Evolutionary conservation across 2,113 vertebrate genomes (phyloP), one percentile per base, ranked within the genome.

Genomic region (Stegastes partitus): DNA sequence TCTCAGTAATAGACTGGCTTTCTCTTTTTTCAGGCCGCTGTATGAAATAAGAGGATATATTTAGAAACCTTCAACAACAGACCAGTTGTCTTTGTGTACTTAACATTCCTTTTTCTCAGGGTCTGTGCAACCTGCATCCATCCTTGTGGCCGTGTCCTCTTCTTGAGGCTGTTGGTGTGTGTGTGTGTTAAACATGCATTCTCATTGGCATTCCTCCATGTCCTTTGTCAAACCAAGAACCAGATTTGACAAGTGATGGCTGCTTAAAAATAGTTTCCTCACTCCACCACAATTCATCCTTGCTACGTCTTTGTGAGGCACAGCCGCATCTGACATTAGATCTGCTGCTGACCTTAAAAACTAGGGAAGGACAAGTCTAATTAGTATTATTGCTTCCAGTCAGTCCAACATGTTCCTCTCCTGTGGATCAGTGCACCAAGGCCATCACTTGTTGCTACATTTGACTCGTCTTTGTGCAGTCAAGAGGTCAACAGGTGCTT

Each of bases 401-500:
- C 53, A n/a, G 49, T 55, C 47, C 42, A 42, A 9, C 23, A n/a
- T 50, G 23, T 45, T 67, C 49, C 56, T 42, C 67, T 50, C 37
- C 39, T 58, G 75, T 47, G 49, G 62, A 63, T 66, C 59, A 55
- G 61, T 47, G 15, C 21, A 15, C 42, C 0, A 4, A 68, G 31
- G 58, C 56, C 73, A 22, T 56, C 19, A 7, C 51, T 72, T 44
- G 4, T 50, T 22, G 81, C 75, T 83, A 74, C 86, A 44, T 74
- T 57, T 72, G 80, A 77, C 65, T 83, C 81, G 39, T 81, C 45
- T 22, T 12, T 67, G 59, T 56, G 55, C 58, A 87, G 82, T 94
- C 92, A 95, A 59, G 93, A 91, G 54, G 91, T 93, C 85, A 95
- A 84, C 72, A 95, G 85, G 85, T 93, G 94, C 78, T 93, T 94